phyloP scores from a whole-genome alignment of 2,888 invertebrate species.

The Brassicogethes aeneus region DNA sequence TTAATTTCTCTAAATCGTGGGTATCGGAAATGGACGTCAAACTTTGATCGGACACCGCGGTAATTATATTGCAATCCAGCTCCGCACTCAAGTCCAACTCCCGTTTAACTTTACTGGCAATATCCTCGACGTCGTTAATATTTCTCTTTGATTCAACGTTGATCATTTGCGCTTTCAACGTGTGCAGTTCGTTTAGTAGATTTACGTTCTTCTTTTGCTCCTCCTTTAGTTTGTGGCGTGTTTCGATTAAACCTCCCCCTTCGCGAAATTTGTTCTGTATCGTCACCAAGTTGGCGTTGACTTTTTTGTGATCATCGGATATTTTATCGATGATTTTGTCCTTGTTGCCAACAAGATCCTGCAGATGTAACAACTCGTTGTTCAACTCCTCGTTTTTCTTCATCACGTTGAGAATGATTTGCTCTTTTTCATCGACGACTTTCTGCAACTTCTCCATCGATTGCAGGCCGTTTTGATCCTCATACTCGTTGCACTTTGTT shows the following conservation, averaged over 20 bases:
- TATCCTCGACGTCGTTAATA: constrained; percentile 43
- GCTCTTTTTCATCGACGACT: constrained; percentile 6
- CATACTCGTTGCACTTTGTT: constrained; percentile 43
- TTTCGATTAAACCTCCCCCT: constrained; percentile 45
- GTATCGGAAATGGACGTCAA: constrained; percentile 24
- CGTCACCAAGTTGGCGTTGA: constrained; percentile 45
- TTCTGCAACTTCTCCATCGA: constrained; percentile 11
- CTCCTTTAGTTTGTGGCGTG: constrained; percentile 48
- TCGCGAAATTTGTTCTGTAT: constrained; percentile 47
- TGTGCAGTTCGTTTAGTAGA: constrained; percentile 32
- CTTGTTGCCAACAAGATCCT: constrained; percentile 50
- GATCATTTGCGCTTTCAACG: constrained; percentile 28
- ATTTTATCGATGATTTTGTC: constrained; percentile 52
- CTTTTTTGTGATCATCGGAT: constrained; percentile 46
- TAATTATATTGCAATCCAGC: constrained; percentile 50
- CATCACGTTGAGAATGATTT: constrained; percentile 8
- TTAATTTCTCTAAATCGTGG: constrained; percentile 36
- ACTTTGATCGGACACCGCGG: constrained; percentile 43
- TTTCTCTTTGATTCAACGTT: constrained; percentile 38
- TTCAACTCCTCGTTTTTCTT: constrained; percentile 35
- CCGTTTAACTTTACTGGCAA: constrained; percentile 46
- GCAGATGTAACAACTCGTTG: constrained; percentile 48
- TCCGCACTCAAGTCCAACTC: constrained; percentile 53
- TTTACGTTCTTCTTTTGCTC: constrained; percentile 42
- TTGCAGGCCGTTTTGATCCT: constrained; percentile 24